Conservation (phyloP, 2,113 vertebrate genomes). For the Cynocephalus volans region DNA sequence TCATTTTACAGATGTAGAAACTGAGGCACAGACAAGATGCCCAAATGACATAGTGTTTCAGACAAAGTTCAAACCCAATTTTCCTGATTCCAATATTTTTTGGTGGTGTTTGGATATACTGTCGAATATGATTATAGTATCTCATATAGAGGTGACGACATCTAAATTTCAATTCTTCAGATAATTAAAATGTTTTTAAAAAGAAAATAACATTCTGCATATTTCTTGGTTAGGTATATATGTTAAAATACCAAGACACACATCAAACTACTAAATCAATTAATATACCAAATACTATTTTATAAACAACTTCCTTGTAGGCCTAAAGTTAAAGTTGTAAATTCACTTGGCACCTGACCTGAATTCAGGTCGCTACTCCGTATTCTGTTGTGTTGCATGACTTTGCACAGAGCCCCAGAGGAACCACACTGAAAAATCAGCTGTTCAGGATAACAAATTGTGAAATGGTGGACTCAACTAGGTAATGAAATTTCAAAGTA, state of each 20-base stretch:
- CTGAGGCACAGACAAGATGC: not conserved
- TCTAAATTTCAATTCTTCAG: constrained; percentile 37
- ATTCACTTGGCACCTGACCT: constrained; percentile 64
- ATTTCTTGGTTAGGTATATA: constrained; percentile 38
- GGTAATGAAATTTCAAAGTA: constrained; percentile 88
- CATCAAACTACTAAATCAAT: constrained; percentile 42
- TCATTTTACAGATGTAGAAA: constrained; percentile 32
- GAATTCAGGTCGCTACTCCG: constrained; percentile 66
- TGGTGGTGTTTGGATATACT: not conserved
- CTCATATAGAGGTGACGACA: constrained; percentile 2
- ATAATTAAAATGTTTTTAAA: constrained; percentile 31
- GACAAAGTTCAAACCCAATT: constrained; percentile 15
- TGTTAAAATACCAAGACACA: constrained; percentile 42
- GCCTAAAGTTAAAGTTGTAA: constrained; percentile 70
- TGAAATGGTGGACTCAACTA: constrained; percentile 84
- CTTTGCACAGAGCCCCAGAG: constrained; percentile 83
- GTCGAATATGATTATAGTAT: constrained; percentile 30
- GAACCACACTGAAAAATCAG: constrained; percentile 89
- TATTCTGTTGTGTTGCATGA: constrained; percentile 44
- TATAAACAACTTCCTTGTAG: constrained; percentile 68
- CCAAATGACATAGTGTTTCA: not conserved
- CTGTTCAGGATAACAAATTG: constrained; percentile 90
- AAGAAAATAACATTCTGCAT: not conserved
- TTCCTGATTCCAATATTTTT: not conserved
- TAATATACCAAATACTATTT: constrained; percentile 68